phyloP scores from a whole-genome alignment of 1,140 invertebrate genomes.

The Oedothorax gibbosus region DNA sequence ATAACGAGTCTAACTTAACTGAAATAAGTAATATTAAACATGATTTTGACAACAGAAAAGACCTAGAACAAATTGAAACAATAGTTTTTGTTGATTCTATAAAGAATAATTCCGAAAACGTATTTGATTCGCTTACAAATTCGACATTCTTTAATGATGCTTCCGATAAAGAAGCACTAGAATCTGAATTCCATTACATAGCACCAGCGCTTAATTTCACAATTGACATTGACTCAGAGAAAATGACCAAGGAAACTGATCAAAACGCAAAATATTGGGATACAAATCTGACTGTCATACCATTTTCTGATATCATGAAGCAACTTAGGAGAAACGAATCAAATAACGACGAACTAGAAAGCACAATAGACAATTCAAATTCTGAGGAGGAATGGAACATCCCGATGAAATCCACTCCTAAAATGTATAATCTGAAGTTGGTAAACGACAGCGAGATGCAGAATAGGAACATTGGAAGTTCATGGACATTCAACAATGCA shows the following conservation, averaged over 20 bases:
- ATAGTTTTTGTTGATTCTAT: neutral
- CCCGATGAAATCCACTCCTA: constrained; percentile 27
- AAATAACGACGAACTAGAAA: neutral
- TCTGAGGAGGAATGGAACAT: constrained; percentile 19
- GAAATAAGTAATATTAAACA: too few relatives aligned
- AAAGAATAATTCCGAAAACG: too few relatives aligned
- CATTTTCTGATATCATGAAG: constrained; percentile 53
- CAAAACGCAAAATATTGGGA: constrained; percentile 28
- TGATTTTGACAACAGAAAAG: too few relatives aligned
- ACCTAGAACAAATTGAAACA: too few relatives aligned
- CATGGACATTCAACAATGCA: constrained; percentile 26
- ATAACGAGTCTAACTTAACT: too few relatives aligned
- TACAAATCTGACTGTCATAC: constrained; percentile 35
- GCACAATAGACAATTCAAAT: too few relatives aligned
- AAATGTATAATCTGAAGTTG: constrained; percentile 32
- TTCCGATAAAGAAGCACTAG: too few relatives aligned
- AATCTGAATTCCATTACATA: too few relatives aligned
- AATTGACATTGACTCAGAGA: neutral
- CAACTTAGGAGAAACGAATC: constrained; percentile 1
- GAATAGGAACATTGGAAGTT: constrained; percentile 3
- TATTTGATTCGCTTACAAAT: too few relatives aligned
- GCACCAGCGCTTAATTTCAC: too few relatives aligned
- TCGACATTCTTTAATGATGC: too few relatives aligned
- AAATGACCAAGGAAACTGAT: neutral
- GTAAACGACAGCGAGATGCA: constrained; percentile 7